These are phyloP conservation scores for Lonchura striata DNA, from an alignment of 2,113 vertebrate genomes.

Conservation along the genomic window DNA sequence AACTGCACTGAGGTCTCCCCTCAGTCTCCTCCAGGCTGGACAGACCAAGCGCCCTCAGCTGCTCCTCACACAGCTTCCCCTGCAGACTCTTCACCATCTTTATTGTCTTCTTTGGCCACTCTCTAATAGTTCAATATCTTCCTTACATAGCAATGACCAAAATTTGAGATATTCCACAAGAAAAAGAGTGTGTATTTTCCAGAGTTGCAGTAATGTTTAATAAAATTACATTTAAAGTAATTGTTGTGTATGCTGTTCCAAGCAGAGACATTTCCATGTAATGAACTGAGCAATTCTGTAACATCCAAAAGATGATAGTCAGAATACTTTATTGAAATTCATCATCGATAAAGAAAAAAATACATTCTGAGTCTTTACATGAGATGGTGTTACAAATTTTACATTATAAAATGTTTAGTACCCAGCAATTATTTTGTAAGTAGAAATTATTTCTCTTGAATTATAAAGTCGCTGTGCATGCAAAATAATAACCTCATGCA, in stretches of 20 bases:
- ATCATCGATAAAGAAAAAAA: not conserved
- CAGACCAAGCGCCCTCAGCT: fast-evolving
- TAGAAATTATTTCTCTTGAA: not conserved
- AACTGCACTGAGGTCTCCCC: not conserved
- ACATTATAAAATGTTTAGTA: not conserved
- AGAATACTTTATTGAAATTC: not conserved
- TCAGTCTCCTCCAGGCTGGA: not conserved
- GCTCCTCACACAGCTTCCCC: fast-evolving
- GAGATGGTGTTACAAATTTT: not conserved
- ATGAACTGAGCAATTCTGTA: not conserved
- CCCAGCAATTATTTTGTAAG: not conserved
- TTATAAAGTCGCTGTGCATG: not conserved
- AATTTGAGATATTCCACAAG: not conserved
- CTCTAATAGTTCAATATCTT: not conserved
- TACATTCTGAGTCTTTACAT: not conserved
- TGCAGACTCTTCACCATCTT: not conserved
- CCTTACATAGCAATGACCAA: not conserved
- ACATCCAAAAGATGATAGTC: not conserved
- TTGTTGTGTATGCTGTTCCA: not conserved
- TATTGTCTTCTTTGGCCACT: fast-evolving
- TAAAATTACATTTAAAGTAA: not conserved
- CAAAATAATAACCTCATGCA: not conserved
- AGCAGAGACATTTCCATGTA: not conserved
- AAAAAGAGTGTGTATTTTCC: not conserved
- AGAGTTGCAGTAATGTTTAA: not conserved